Evolutionary conservation across 1,140 invertebrate species (phyloP).

Genomic region (Mamestra configurata): DNA sequence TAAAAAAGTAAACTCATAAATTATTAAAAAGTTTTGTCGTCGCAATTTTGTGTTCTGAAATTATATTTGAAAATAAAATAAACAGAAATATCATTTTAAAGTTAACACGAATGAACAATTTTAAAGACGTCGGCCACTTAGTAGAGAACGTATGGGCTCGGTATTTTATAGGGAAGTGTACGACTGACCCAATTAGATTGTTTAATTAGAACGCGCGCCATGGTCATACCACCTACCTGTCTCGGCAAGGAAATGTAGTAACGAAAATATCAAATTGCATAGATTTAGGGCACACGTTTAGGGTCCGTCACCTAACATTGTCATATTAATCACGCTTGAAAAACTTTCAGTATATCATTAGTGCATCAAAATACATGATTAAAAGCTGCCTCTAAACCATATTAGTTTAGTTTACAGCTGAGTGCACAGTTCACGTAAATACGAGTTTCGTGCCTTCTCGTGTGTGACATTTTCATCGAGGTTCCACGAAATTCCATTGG

Average conservation of each 20-base stretch:
- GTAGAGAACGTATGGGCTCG: conserved; percentile 1
- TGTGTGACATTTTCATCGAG: conserved; percentile 25
- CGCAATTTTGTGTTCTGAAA: background rate
- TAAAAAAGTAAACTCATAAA: conserved; percentile 32
- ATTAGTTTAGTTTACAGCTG: conserved; percentile 23
- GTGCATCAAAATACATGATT: conserved; percentile 2
- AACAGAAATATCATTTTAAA: background rate
- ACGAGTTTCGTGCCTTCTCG: conserved; percentile 16
- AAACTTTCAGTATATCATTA: too few relatives aligned
- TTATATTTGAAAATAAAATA: background rate
- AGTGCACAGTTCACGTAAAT: conserved; percentile 24
- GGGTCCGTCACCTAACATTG: too few relatives aligned
- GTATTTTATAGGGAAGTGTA: conserved; percentile 22
- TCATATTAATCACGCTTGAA: too few relatives aligned
- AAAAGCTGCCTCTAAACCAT: conserved; percentile 19
- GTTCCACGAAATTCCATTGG: conserved; percentile 20
- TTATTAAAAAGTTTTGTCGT: conserved; percentile 13
- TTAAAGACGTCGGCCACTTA: background rate
- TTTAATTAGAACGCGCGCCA: conserved; percentile 55
- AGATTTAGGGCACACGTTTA: too few relatives aligned
- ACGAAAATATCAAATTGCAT: background rate
- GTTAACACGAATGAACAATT: background rate
- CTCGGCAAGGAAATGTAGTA: conserved; percentile 1
- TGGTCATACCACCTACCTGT: conserved; percentile 23
- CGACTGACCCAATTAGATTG: conserved; percentile 58